Percentiles rank a stretch among this genome's conserved stretches.
Conservation (phyloP, 2,888 invertebrate genomes). For the Seira sanloemensis region DNA sequence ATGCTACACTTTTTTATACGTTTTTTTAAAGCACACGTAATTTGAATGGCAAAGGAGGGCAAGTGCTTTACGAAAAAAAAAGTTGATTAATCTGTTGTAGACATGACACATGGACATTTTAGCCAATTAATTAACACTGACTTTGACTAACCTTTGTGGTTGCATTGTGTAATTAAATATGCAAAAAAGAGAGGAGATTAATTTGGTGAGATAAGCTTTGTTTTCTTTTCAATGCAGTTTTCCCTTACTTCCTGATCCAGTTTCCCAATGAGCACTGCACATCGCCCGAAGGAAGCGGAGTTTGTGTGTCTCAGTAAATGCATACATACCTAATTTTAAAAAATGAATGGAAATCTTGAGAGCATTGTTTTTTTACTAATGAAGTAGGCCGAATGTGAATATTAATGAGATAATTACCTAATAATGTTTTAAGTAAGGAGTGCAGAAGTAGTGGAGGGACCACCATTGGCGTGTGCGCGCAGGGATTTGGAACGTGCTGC, state of each 20-base stretch:
- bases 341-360: background rate
- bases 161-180: background rate
- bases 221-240: constrained; percentile 45
- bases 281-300: constrained; percentile 21
- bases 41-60: background rate
- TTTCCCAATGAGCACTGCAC: constrained; percentile 53
- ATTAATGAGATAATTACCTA: no score
- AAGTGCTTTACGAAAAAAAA: background rate
- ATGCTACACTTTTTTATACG: background rate
- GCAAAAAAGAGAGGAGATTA: background rate
- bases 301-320: constrained; percentile 40
- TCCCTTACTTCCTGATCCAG: constrained; percentile 51
- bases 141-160: no score
- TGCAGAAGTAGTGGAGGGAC: constrained; percentile 28
- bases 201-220: background rate
- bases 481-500: constrained; percentile 59
- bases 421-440: constrained; percentile 38
- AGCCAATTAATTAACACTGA: background rate
- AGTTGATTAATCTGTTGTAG: background rate
- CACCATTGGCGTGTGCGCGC: constrained; percentile 44
- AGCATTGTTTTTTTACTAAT: background rate
- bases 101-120: background rate
- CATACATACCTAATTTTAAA: background rate
- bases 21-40: background rate
- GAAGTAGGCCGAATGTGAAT: no score